A percentile compares a stretch with the other conserved stretches of the same genome.
Conservation (phyloP, 2,797 vertebrate genomes). For the Enteromius anoplus region DNA sequence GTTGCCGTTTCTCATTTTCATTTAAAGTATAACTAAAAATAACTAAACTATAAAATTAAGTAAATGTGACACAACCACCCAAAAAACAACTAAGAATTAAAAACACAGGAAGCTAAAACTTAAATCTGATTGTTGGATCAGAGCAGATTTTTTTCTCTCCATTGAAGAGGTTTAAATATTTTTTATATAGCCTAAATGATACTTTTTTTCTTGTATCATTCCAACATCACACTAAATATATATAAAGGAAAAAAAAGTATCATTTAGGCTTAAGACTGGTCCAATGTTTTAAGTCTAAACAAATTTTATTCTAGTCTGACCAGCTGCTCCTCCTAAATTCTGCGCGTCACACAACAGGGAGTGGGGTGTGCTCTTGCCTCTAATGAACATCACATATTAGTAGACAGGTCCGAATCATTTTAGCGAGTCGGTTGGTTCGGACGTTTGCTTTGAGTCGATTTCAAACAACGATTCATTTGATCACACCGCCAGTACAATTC, state of each 20-base stretch:
- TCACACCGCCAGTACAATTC: neutral
- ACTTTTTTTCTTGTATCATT: neutral
- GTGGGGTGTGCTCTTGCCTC: slow-evolving; percentile 55
- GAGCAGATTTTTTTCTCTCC: neutral
- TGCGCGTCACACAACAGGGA: slow-evolving; percentile 71
- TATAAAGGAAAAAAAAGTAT: neutral
- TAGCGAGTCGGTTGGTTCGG: neutral
- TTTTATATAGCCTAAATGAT: neutral
- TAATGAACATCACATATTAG: slow-evolving; percentile 46
- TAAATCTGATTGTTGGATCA: neutral
- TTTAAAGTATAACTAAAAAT: no score
- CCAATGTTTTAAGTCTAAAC: neutral
- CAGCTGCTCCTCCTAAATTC: slow-evolving; percentile 65
- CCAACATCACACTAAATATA: no score
- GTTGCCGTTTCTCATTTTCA: no score
- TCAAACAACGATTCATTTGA: neutral
- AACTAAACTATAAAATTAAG: no score
- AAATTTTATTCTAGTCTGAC: slow-evolving; percentile 58
- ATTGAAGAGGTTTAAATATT: neutral
- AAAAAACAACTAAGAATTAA: no score
- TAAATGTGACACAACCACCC: no score
- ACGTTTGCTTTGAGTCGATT: neutral
- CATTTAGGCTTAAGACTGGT: neutral
- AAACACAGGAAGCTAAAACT: neutral
- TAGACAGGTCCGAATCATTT: neutral